phyloP scores from a whole-genome alignment of 2,888 invertebrate species.

The Lasioglossum pauxillum region DNA sequence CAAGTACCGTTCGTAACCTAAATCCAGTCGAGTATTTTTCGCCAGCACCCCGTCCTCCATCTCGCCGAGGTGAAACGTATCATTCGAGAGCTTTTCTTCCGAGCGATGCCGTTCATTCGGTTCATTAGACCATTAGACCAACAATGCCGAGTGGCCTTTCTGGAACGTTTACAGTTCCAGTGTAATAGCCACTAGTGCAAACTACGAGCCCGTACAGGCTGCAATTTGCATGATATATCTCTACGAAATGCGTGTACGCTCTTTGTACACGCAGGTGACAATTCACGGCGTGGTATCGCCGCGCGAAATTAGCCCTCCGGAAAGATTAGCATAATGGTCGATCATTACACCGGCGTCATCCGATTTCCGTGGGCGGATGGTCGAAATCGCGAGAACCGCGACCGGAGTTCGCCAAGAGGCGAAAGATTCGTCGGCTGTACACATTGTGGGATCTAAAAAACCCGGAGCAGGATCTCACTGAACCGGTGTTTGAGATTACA shows the following conservation, averaged over 20 bases:
- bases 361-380: slow-evolving; percentile 71
- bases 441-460: not conserved
- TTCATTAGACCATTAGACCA: slow-evolving; percentile 63
- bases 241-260: slow-evolving; percentile 33
- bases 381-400: slow-evolving; percentile 56
- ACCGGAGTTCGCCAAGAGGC: slow-evolving; percentile 16
- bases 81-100: slow-evolving; percentile 41
- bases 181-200: slow-evolving; percentile 60
- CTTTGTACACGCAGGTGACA: slow-evolving; percentile 72
- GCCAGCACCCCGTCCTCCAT: slow-evolving; percentile 12
- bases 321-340: slow-evolving; percentile 74
- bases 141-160: slow-evolving; percentile 61
- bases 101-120: slow-evolving; percentile 25
- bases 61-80: slow-evolving; percentile 36
- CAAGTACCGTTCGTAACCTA: slow-evolving; percentile 22
- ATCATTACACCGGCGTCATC: slow-evolving; percentile 68
- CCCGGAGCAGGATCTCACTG: not conserved
- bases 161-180: slow-evolving; percentile 42
- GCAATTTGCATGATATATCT: slow-evolving; percentile 67
- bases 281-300: slow-evolving; percentile 69
- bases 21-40: slow-evolving; percentile 27
- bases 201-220: slow-evolving; percentile 52
- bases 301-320: slow-evolving; percentile 64
- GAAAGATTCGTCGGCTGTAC: not conserved
- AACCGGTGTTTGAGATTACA: not conserved